Conservation (phyloP, 2,113 vertebrate species). For the Elephas maximus region DNA sequence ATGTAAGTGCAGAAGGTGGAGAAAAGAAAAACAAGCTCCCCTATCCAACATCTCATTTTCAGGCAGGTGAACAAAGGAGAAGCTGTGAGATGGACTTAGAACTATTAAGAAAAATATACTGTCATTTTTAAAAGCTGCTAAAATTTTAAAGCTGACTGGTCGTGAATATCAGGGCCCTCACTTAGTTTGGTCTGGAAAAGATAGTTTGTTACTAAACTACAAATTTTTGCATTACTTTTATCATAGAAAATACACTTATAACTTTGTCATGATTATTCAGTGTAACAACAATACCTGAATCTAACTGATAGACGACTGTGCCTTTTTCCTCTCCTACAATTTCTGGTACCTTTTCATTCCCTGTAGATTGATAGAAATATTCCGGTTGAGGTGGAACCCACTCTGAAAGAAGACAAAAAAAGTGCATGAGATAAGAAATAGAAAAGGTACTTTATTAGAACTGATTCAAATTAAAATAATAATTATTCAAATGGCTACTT, state of each 20-base stretch:
- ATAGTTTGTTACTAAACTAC: neutral
- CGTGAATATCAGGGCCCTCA: neutral
- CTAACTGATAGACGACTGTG: constrained; percentile 90
- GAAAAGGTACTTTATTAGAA: neutral
- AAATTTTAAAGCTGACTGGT: constrained; percentile 20
- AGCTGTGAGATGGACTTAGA: neutral
- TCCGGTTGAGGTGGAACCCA: constrained; percentile 93
- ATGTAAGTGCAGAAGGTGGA: neutral
- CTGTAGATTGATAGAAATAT: constrained; percentile 91
- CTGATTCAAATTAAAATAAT: constrained; percentile 4
- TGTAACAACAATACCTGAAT: constrained; percentile 88
- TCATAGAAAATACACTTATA: neutral
- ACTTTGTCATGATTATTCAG: neutral
- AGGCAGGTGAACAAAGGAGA: neutral
- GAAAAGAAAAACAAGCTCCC: neutral
- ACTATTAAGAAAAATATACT: neutral
- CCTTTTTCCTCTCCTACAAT: constrained; percentile 85
- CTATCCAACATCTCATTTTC: neutral
- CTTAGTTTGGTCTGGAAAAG: constrained; percentile 3
- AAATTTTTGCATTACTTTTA: neutral
- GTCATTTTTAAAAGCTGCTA: neutral
- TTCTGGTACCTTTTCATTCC: constrained; percentile 83
- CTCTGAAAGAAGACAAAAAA: constrained; percentile 86
- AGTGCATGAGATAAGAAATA: constrained; percentile 36
- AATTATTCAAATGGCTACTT: neutral